Evolutionary conservation across 64 coral and sea anemone species (phyloP).

Genomic region (Pocillopora damicornis): DNA sequence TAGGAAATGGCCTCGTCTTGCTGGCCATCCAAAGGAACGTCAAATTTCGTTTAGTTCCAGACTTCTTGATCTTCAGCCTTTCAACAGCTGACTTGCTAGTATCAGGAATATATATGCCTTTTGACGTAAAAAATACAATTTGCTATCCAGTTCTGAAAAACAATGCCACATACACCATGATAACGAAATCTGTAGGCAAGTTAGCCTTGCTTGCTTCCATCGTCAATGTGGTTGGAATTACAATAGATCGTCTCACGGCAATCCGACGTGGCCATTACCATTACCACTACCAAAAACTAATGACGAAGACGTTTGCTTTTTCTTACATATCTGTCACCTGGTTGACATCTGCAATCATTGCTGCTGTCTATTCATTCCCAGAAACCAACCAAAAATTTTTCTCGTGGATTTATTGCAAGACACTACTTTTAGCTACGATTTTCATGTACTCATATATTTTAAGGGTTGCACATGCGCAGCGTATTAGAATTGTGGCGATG

Average conservation of each 20-base stretch:
- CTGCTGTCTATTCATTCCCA: neutral
- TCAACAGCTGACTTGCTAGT: constrained; percentile 39
- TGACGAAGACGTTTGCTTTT: constrained; percentile 7
- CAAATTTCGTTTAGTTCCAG: constrained; percentile 9
- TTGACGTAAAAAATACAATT: neutral
- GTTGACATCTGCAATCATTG: constrained; percentile 1
- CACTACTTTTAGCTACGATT: constrained; percentile 1
- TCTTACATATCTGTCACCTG: neutral
- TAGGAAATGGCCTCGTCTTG: constrained; percentile 42
- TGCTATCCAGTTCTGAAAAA: neutral
- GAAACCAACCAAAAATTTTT: neutral
- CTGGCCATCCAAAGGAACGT: neutral
- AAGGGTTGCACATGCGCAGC: constrained; percentile 10
- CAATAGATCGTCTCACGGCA: neutral
- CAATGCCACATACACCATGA: neutral
- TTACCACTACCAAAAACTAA: neutral
- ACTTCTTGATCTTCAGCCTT: constrained; percentile 33
- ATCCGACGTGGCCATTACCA: constrained; percentile 2
- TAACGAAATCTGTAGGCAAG: neutral
- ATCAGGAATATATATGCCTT: constrained; percentile 13
- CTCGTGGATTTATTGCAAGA: neutral
- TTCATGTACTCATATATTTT: constrained; percentile 45
- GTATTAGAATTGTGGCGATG: neutral
- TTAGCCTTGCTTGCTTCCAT: constrained; percentile 10
- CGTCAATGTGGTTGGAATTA: neutral